Evolutionary conservation across 2,113 vertebrate genomes (phyloP), one percentile per base, ranked within the genome.

Genomic region (Heloderma charlesbogerti): DNA sequence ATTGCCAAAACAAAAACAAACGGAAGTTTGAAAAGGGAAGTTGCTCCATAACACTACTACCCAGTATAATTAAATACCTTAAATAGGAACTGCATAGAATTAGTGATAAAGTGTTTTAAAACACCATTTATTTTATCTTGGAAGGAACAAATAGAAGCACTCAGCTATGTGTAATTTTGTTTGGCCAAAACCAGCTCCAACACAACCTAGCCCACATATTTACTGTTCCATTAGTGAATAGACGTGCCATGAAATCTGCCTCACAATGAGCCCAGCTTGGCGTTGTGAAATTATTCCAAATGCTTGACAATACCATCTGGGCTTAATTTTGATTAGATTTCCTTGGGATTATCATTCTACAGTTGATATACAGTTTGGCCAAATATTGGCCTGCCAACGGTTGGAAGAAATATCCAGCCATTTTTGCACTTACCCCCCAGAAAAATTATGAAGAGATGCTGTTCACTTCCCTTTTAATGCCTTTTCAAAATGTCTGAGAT

Each of bases 271-370:
- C 66, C 31, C n/a, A 66, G 45, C 77, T 51, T 54, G 48, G 15
- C 31, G 54, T 80, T 80, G 31, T 69, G 15, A 88, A 88, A 88
- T 78, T 66, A 88, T 10, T n/a, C 57, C 74, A 88, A 78, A 40
- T 77, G 25, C 37, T 20, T 77, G 40, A 78, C 9, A 78, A 57
- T 40, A 4, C 84, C 0, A 0, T 77, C 72, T 63, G 48, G 12
- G 16, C 88, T 91, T 57, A 31, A 0, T 22, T 79, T 78, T 84
- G 7, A 87, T 34, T 69, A 40, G 72, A 16, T 0, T 0, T 22
- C 13, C 2, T 0, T 69, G 45, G 89, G 20, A 1, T 0, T 89
- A 77, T 22, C 0, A 0, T 34, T 25, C 0, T 75, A 5, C 1
- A 0, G 3, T 34, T 88, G 40, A 78, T 67, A 51, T 22, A 77